Base-by-base conservation (phyloP, 2,113 vertebrate genomes). In the Vireo altiloquus region DNA sequence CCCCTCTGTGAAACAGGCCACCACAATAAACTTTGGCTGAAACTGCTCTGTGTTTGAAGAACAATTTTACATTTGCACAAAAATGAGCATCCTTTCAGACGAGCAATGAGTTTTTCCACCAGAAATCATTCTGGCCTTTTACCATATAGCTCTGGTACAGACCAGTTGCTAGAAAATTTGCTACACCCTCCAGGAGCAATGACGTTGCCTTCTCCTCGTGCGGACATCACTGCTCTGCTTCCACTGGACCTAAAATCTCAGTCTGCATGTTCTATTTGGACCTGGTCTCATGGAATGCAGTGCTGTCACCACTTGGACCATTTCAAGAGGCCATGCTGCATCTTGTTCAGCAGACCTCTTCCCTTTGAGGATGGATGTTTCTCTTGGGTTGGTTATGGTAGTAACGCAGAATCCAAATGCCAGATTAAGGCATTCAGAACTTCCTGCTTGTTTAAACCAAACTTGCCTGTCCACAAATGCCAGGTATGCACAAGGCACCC, bases 251-350 rank as follows among this genome's bases (percentile, higher is more conserved):
- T 57, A 69, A 87, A 75, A 53, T 31, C 10, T 53, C 70, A 74
- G 25, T 22, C 31, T 21, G 3, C 0, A 0, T 22, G 6, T 40
- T 56, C 3, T 1, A 35, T 22, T 82, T 23, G 33, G 16, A 56
- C 27, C 17, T 24, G 7, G 4, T 24, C 18, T 66, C 35, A 13
- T 0, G 2, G 33, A 12, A 21, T 59, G 31, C 14, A 8, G 16
- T 12, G 11, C 28, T 2, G 2, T 37, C 49, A n/a, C 50, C 5
- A 1, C 28, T 61, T 39, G 0, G 2, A 33, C 23, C 11, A 1
- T 35, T 82, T 44, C 44, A 44, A 61, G 46, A 64, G 31, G 13
- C 31, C 9, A 7, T 6, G 1, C 27, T 57, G 57, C 15, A 18
- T 15, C 20, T 46, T 37, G 10, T 46, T 15, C 37, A 61, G 40